Conservation (phyloP, 2,888 invertebrate genomes). For the Heliconius erato region DNA sequence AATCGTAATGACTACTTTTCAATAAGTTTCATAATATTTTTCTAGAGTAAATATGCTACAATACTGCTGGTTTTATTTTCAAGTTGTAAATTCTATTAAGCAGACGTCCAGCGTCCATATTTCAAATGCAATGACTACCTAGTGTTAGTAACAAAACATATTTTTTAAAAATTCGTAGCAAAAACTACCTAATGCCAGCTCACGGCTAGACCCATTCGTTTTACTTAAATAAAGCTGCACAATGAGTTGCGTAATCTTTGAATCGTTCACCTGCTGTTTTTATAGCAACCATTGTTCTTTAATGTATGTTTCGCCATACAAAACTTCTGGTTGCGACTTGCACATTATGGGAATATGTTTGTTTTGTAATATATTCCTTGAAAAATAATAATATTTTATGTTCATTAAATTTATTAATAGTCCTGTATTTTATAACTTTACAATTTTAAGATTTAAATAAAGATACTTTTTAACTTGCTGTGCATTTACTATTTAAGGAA, state of each 20-base stretch:
- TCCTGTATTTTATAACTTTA: not conserved
- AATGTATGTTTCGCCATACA: slow-evolving; percentile 51
- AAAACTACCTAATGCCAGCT: not conserved
- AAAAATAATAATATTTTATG: not conserved
- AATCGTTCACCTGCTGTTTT: slow-evolving; percentile 53
- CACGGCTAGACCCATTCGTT: slow-evolving; percentile 27
- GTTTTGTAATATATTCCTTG: slow-evolving; percentile 12
- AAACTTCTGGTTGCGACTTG: slow-evolving; percentile 48
- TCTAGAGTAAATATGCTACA: not conserved
- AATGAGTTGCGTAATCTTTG: slow-evolving; percentile 46
- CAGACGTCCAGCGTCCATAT: not conserved
- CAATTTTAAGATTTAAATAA: not conserved
- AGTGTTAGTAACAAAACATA: not conserved
- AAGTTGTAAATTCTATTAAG: not conserved
- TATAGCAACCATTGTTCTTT: slow-evolving; percentile 55
- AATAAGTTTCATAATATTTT: not conserved
- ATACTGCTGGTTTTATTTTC: not conserved
- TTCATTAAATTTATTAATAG: not conserved
- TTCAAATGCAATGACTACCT: slow-evolving; percentile 5
- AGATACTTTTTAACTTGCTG: too few species aligned
- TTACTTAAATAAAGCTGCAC: slow-evolving; percentile 47
- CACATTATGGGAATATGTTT: slow-evolving; percentile 45
- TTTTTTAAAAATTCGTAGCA: not conserved
- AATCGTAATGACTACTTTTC: not conserved
- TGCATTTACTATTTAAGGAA: too few species aligned